Evolutionary conservation across 1,140 invertebrate genomes (phyloP), one percentile per base, ranked within the genome.

Genomic region (Aphelinus atriplicis): DNA sequence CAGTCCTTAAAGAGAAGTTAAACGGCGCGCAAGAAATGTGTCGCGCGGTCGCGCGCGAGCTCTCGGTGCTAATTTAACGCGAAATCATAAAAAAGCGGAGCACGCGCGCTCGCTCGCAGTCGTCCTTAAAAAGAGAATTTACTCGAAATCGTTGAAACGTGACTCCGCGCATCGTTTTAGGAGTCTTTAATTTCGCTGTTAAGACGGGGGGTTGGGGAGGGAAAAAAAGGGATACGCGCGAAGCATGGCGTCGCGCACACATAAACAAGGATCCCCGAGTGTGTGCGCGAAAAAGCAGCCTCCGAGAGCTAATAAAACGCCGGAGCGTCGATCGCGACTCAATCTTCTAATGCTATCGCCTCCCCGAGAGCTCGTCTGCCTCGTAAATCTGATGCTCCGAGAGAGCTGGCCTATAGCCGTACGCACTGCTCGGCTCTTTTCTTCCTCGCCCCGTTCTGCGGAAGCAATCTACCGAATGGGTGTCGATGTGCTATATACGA

Each of bases 141-240:
- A 71, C 69, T 63, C 60, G 46, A 53, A 53, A 62, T 50, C 61
- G 75, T 71, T 71, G 26, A 64, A 72, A 55, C 56, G 70, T 58
- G 71, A 69, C 45, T 51, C 53, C 55, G 45, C 53, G 67, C 48
- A 71, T 64, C 50, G 70, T 71, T 69, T 63, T 46, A 65, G 66
- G 58, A 75, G 56, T 53, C 68, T 53, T 70, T 75, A 70, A 56
- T 53, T 60, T n/a, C 43, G 6, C 45, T 9, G 46, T 6, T 56
- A 64, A 48, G 2, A 42, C 3, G 42, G 5, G 70, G n/a, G 2
- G 9, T 56, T 1, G 45, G 56, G 48, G 64, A 56, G n/a, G 61
- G n/a, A 58, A 58, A 57, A 66, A 10, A 50, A 43, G 51, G 51
- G 4, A 53, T 9, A 53, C 9, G 9, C 51, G 51, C 4, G 51